Conservation (phyloP, 2,888 invertebrate species). For the Aspidiotus destructor region DNA sequence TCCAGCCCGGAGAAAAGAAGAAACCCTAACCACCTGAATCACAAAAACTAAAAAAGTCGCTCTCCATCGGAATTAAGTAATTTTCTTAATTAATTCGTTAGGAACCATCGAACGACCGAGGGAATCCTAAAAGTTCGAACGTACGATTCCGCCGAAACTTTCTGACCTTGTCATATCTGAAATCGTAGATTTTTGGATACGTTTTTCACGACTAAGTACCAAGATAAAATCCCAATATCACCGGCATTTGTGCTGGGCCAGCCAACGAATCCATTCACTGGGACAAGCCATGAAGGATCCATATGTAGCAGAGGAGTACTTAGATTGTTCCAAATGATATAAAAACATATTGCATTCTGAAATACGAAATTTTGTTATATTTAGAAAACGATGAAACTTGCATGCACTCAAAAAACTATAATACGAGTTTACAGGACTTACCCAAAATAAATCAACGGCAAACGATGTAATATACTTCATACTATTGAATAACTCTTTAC, state of each 20-base stretch:
- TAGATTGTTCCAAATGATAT: constrained; percentile 19
- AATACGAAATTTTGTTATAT: not conserved
- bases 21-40: not conserved
- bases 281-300: constrained; percentile 16
- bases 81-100: not conserved
- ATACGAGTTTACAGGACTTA: constrained; percentile 8
- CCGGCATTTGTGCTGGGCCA: constrained; percentile 18
- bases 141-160: not conserved
- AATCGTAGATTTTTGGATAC: constrained; percentile 17
- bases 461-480: constrained; percentile 22
- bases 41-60: not conserved
- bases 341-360: constrained; percentile 22
- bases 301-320: constrained; percentile 11
- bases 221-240: constrained; percentile 20
- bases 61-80: not conserved
- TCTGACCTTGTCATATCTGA: constrained; percentile 3
- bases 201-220: constrained; percentile 27
- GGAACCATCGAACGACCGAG: too few relatives aligned
- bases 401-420: not conserved
- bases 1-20: too few relatives aligned
- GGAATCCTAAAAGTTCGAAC: too few relatives aligned
- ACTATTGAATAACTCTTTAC: constrained; percentile 14
- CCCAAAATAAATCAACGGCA: constrained; percentile 22
- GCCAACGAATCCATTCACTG: constrained; percentile 3
- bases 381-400: too few relatives aligned